Percentiles rank a stretch among this genome's conserved stretches.
Evolutionary conservation across 2,113 vertebrate genomes (phyloP).

Genomic region (Hyperopisus bebe): DNA sequence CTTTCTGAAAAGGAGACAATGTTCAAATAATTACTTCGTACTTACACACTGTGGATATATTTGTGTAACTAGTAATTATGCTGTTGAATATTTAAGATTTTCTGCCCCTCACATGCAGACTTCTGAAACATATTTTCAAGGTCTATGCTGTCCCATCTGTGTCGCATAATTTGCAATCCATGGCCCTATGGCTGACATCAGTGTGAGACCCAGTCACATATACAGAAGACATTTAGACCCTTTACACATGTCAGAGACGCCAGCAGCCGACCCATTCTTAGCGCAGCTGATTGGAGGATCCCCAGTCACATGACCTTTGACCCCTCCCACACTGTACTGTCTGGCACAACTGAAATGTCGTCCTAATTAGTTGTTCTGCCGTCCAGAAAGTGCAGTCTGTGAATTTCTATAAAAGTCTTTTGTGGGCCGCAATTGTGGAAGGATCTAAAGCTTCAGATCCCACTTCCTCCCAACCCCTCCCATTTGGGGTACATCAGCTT

Average conservation of each 20-base stretch:
- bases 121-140: neutral
- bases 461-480: neutral
- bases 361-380: neutral
- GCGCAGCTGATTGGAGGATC: neutral
- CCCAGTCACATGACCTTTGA: neutral
- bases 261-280: neutral
- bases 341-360: neutral
- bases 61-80: conserved; percentile 55
- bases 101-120: conserved; percentile 8
- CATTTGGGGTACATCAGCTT: neutral
- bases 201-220: neutral
- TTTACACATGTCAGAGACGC: neutral
- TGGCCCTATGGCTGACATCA: neutral
- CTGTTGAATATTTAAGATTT: conserved; percentile 56
- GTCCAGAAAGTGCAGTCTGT: neutral
- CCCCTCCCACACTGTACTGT: neutral
- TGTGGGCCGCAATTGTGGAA: neutral
- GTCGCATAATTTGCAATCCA: neutral
- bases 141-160: neutral
- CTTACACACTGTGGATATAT: conserved; percentile 54
- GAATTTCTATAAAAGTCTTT: neutral
- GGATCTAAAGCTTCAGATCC: neutral
- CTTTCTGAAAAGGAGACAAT: conserved; percentile 56
- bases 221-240: neutral
- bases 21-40: conserved; percentile 61